Evolutionary conservation across 2,113 vertebrate species (phyloP).

Genomic region (Spheniscus mendiculus): DNA sequence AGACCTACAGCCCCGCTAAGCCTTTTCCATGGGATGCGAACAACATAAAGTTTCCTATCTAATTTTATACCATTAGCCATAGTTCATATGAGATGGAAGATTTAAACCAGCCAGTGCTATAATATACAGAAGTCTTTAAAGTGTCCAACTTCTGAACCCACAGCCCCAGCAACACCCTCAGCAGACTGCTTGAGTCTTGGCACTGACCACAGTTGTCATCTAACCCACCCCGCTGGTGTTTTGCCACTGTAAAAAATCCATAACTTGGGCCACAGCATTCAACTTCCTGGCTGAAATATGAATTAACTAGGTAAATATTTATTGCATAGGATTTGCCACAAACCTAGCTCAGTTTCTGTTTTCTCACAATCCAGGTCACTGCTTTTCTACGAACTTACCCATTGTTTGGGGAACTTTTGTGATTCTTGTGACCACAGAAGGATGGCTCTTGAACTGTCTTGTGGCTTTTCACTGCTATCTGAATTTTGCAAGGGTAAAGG

Average conservation of each 20-base stretch:
- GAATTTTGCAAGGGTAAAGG: not conserved
- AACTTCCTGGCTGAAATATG: not conserved
- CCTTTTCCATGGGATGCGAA: not conserved
- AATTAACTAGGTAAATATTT: not conserved
- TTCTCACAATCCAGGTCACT: not conserved
- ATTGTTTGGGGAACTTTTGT: not conserved
- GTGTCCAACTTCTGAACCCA: not conserved
- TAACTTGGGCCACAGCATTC: not conserved
- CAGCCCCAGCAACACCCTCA: accelerated
- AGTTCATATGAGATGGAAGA: not conserved
- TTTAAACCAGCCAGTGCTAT: not conserved
- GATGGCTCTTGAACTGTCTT: not conserved
- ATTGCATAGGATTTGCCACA: not conserved
- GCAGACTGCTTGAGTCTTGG: not conserved
- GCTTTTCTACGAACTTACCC: not conserved
- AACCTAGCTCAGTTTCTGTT: not conserved
- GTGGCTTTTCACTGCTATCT: not conserved
- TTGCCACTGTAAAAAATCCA: not conserved
- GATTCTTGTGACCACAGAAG: not conserved
- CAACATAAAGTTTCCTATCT: not conserved
- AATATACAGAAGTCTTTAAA: not conserved
- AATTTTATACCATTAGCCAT: not conserved
- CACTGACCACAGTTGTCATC: not conserved
- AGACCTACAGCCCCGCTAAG: not conserved
- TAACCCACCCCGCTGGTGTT: not conserved